These are phyloP conservation scores for Enteromius afrohamiltoni DNA, from an alignment of 2,797 vertebrate species.

Conservation along the genomic window DNA sequence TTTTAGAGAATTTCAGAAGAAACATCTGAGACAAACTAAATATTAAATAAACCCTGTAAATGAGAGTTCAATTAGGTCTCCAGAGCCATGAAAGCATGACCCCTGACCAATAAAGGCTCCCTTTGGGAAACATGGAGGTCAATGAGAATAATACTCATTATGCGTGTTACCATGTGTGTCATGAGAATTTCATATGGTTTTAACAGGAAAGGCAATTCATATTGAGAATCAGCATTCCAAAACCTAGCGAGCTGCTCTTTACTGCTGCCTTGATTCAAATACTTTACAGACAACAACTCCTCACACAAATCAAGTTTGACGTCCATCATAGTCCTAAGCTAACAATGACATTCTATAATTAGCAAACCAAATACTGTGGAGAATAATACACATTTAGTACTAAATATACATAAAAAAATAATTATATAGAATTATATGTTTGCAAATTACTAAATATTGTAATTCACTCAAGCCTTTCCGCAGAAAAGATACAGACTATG, in stretches of 20 bases:
- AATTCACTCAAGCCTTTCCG: not conserved
- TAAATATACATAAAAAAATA: too few species aligned
- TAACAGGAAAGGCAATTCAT: not conserved
- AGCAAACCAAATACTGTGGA: not conserved
- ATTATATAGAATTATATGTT: not conserved
- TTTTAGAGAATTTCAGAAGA: not conserved
- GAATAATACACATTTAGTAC: not conserved
- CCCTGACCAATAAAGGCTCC: not conserved
- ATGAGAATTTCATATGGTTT: slow-evolving; percentile 10
- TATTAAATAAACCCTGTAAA: slow-evolving; percentile 4
- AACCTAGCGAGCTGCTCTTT: not conserved
- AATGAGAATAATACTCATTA: not conserved
- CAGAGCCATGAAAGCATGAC: not conserved
- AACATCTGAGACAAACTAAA: not conserved
- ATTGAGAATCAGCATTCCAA: not conserved
- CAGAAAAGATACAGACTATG: not conserved
- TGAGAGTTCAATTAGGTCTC: not conserved
- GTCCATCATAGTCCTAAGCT: not conserved
- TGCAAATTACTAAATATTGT: not conserved
- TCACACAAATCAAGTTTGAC: not conserved
- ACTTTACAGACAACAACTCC: not conserved
- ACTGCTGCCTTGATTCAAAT: not conserved
- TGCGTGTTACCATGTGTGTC: not conserved
- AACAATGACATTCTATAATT: not conserved
- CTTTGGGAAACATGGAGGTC: not conserved